phyloP scores from a whole-genome alignment of 2,888 invertebrate genomes.

The Phengaris arion region DNA sequence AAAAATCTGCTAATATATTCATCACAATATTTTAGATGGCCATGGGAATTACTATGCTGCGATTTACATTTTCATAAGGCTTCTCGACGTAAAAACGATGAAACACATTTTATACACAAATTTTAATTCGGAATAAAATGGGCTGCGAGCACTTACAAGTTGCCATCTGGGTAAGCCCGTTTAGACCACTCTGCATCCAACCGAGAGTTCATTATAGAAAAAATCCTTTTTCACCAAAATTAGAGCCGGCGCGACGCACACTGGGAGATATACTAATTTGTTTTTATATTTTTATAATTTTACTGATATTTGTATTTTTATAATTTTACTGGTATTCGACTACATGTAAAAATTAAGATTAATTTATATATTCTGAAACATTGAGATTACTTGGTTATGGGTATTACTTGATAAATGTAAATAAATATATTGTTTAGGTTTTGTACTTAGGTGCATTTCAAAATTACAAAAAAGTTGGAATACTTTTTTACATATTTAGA shows the following conservation, averaged over 20 bases:
- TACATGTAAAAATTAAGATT: no score
- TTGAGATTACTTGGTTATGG: no score
- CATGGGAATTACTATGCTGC: background rate
- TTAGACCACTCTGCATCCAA: conserved; percentile 8
- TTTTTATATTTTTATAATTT: background rate
- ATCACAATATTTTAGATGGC: no score
- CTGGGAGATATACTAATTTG: background rate
- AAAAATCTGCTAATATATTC: no score
- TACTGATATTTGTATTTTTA: background rate
- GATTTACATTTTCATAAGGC: background rate
- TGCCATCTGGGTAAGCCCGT: background rate
- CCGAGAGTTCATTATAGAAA: conserved; percentile 11
- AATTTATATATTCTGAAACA: no score
- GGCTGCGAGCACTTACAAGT: conserved; percentile 3
- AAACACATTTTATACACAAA: background rate
- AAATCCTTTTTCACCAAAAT: conserved; percentile 13
- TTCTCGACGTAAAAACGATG: background rate
- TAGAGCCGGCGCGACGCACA: background rate
- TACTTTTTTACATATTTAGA: no score
- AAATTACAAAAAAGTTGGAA: no score
- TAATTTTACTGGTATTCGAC: background rate
- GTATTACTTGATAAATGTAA: no score
- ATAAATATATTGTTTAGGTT: no score
- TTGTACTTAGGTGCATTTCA: no score
- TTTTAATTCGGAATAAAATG: conserved; percentile 3